phyloP scores from a whole-genome alignment of 1,140 invertebrate species.

The Liolophura sinensis region DNA sequence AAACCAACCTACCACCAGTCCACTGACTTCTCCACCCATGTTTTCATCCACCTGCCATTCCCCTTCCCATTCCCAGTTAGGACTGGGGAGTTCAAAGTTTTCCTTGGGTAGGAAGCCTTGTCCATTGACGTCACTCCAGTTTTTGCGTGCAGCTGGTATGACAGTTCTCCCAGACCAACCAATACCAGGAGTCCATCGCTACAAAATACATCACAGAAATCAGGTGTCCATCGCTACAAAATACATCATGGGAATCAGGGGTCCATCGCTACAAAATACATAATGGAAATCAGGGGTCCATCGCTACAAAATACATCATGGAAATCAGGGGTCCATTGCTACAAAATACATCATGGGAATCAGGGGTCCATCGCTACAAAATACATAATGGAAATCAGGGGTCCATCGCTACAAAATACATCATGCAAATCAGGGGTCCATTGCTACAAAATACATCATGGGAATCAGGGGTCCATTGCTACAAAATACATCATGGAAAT shows the following conservation, averaged over 20 bases:
- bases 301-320: constrained; percentile 43
- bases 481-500: constrained; percentile 42
- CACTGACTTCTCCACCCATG: constrained; percentile 81
- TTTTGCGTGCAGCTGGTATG: constrained; percentile 58
- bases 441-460: constrained; percentile 42
- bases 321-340: constrained; percentile 33
- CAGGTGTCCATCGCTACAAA: constrained; percentile 41
- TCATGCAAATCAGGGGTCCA: constrained; percentile 30
- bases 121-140: constrained; percentile 75
- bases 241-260: constrained; percentile 22
- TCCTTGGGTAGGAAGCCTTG: constrained; percentile 75
- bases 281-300: constrained; percentile 30
- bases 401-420: constrained; percentile 43
- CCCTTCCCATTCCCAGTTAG: constrained; percentile 93
- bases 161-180: constrained; percentile 51
- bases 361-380: constrained; percentile 41
- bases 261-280: constrained; percentile 43
- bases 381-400: constrained; percentile 26
- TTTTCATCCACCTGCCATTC: constrained; percentile 89
- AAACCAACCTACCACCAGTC: constrained; percentile 70
- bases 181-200: constrained; percentile 32
- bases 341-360: constrained; percentile 42
- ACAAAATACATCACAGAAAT: constrained; percentile 32
- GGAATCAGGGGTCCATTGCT: constrained; percentile 33
- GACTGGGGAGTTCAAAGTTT: constrained; percentile 81